phyloP scores from a whole-genome alignment of 2,888 invertebrate species.

The Ctena decussata region DNA sequence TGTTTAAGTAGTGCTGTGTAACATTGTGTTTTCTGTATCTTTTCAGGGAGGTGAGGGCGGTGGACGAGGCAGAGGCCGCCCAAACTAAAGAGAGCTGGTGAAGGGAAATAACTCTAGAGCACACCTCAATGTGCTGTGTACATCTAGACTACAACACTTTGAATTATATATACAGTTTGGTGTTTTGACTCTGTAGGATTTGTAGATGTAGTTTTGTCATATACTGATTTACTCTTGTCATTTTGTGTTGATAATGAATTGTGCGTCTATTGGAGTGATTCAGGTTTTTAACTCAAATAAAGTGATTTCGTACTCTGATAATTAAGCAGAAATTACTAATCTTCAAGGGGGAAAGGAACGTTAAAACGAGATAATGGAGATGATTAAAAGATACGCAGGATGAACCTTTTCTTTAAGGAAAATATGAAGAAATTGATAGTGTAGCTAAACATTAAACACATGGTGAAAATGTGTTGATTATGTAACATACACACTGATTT shows the following conservation, averaged over 20 bases:
- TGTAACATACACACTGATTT: too few relatives aligned
- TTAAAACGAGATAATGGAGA: too few relatives aligned
- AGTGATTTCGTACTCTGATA: too few relatives aligned
- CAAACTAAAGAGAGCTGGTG: neutral
- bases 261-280: neutral
- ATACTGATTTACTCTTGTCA: neutral
- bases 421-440: too few relatives aligned
- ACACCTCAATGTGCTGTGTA: neutral
- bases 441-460: too few relatives aligned
- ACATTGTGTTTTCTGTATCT: neutral
- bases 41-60: neutral
- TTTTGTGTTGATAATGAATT: neutral
- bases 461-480: too few relatives aligned
- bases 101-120: neutral
- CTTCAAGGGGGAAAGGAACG: neutral
- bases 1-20: too few relatives aligned
- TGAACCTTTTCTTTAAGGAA: too few relatives aligned
- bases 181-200: neutral
- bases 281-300: neutral
- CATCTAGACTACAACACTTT: neutral
- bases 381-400: too few relatives aligned
- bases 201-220: constrained; percentile 8
- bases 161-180: constrained; percentile 15
- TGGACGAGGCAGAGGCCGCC: neutral
- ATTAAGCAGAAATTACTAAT: neutral